Evolutionary conservation across 2,113 vertebrate species (phyloP).

Genomic region (Microtus pennsylvanicus): DNA sequence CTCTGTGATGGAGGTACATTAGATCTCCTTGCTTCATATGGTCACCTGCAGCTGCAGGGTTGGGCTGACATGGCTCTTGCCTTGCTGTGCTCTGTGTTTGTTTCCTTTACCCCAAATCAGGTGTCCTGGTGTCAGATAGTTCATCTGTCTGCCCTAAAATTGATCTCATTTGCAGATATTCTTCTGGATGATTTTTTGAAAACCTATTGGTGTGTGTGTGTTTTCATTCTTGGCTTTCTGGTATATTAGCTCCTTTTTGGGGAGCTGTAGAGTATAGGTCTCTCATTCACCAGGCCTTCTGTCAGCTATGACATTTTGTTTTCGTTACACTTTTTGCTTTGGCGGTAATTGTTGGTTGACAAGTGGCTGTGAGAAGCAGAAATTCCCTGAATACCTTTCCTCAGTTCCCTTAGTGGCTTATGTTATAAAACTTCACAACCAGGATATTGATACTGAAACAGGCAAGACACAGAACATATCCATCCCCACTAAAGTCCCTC

Average conservation of each 20-base stretch:
- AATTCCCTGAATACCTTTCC: neutral
- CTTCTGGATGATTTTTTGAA: neutral
- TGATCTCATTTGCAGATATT: neutral
- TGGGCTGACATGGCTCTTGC: neutral
- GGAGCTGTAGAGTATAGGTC: neutral
- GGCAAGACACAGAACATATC: neutral
- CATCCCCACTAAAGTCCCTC: neutral
- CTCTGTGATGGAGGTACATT: neutral
- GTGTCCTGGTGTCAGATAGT: neutral
- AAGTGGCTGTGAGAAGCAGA: neutral
- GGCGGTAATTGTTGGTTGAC: neutral
- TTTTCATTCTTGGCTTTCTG: neutral
- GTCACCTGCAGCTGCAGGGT: neutral
- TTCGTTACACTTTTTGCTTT: neutral
- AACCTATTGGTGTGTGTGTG: neutral
- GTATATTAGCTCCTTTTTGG: fast-evolving
- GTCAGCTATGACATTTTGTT: neutral
- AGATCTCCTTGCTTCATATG: fast-evolving
- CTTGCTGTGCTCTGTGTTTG: neutral
- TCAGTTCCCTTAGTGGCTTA: neutral
- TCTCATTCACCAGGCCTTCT: neutral
- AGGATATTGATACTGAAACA: neutral
- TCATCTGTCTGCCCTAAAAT: neutral
- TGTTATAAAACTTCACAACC: neutral
- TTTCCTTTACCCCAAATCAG: neutral